Base-by-base conservation (phyloP, 2,888 invertebrate genomes). In the Melinopterus prodromus region DNA sequence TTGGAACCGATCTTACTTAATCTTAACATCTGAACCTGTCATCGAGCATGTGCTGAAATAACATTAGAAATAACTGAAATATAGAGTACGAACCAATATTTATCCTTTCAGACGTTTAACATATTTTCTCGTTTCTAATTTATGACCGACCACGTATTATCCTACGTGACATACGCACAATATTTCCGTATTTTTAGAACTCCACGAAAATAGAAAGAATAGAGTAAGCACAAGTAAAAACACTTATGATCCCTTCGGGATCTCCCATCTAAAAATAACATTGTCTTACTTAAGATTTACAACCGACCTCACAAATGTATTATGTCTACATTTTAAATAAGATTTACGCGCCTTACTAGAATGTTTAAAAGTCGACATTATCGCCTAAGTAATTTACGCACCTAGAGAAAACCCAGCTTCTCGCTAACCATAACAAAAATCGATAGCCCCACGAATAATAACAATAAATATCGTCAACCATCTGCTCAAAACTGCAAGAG, bases 401-500 rank as follows among this genome's bases (percentile, higher is more conserved):
- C 53, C 53, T 53, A 26, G 26, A 26, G 26, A 26, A 26, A 26
- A 26, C 26, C 53, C 53, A 53, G 53, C 53, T 53, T 53, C 53
- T 53, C 7, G 53, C 53, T 53, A 53, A 53, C 53, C 53, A 53
- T 53, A 53, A 53, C 53, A 53, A 77, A 77, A 77, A 77, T 77
- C 77, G 77, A 77, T 77, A 69, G 69, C 76, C 14, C 81, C 80
- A 83, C 83, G 84, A 84, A 84, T 84, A 53, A 53, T 53, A 74
- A 74, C 37, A 84, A 84, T 84, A 84, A 84, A 84, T 84, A 83
- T 82, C 80, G 78, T 82, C 81, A 83, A 84, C 74, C 84, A 84
- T 84, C 84, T 84, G 84, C 82, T 83, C 82, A 83, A 80, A 81
- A 82, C 83, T 84, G 83, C 82, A 84, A 84, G 84, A 84, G 84